Percentiles rank a stretch among this genome's conserved stretches.
Evolutionary conservation across 2,888 invertebrate genomes (phyloP).

Genomic region (Drosophila yooni): DNA sequence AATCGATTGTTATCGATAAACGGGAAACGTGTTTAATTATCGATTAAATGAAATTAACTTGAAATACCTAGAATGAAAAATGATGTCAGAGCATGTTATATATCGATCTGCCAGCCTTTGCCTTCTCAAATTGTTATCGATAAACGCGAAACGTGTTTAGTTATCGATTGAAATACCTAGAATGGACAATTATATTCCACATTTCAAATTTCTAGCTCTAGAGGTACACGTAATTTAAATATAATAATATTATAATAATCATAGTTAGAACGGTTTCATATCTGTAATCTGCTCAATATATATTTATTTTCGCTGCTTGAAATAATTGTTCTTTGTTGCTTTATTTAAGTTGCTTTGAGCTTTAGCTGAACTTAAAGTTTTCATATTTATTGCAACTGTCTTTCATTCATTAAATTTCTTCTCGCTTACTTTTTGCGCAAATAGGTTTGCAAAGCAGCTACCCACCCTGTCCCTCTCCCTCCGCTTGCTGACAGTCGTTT

Average conservation of each 20-base stretch:
- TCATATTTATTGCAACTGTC: background rate
- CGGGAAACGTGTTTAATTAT: background rate
- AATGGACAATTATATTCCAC: background rate
- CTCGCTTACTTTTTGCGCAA: background rate
- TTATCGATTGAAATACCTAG: background rate
- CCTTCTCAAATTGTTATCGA: background rate
- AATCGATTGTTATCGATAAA: background rate
- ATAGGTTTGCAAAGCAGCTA: conserved; percentile 12
- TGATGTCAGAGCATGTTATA: too few species aligned
- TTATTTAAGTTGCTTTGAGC: background rate
- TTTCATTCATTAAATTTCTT: background rate
- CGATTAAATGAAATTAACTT: background rate
- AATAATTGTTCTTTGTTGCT: background rate
- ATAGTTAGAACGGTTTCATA: too few species aligned
- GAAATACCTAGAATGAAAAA: rapidly evolving
- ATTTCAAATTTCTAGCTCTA: background rate
- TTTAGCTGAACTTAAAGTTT: background rate
- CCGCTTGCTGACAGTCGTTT: conserved; percentile 64
- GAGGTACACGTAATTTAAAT: background rate
- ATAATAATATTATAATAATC: too few species aligned
- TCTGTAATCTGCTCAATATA: background rate
- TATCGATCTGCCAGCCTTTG: too few species aligned
- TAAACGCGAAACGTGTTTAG: background rate
- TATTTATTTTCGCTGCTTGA: background rate
- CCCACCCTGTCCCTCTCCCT: too few species aligned